Base-by-base conservation (phyloP, 2,113 vertebrate species). In the Osmerus mordax region DNA sequence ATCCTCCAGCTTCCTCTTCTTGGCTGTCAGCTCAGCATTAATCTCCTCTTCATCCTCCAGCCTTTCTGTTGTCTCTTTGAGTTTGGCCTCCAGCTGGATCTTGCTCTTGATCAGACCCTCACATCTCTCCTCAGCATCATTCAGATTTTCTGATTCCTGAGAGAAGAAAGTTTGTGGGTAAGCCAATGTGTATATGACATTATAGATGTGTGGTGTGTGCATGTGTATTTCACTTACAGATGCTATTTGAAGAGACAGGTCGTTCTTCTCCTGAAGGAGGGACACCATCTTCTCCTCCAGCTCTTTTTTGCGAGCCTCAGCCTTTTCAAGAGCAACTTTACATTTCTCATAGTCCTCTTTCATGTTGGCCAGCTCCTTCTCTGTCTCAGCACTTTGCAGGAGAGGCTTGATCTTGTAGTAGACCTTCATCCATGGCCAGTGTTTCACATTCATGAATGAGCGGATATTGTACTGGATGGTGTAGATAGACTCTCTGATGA, bases 391-490 rank as follows among this genome's bases (percentile, higher is more conserved):
- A 0, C 91, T 93, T 78, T 90, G 92, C 53, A 93, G 83, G 0
- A 93, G 79, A 0, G 92, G 92, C 67, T 93, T 93, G 81, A 93
- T 93, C 83, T 90, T 92, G 80, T 93, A 93, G 75, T 92, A 93
- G 2, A 93, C 83, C 59, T 93, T 93, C 92, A 93, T 93, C 92
- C 92, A 93, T 7, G 92, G 83, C 92, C 92, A 93, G 61, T 90
- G 87, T 55, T 93, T 93, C 68, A 93, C 92, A 0, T 92, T 92
- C 91, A 91, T 93, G 86, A 93, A 93, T 0, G 91, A 76, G 0
- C 90, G 91, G 47, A 92, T 0, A 0, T 93, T 93, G 58, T 92
- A 21, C 21, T 21, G 21, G 21, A 21, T 21, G 21, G 21, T 21
- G 21, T 21, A 21, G 21, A 21, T 21, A 21, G 21, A 21, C 21